A percentile compares a stretch with the other conserved stretches of the same genome.
Conservation (phyloP, 2,797 vertebrate species). For the Halcyon leucocephala region DNA sequence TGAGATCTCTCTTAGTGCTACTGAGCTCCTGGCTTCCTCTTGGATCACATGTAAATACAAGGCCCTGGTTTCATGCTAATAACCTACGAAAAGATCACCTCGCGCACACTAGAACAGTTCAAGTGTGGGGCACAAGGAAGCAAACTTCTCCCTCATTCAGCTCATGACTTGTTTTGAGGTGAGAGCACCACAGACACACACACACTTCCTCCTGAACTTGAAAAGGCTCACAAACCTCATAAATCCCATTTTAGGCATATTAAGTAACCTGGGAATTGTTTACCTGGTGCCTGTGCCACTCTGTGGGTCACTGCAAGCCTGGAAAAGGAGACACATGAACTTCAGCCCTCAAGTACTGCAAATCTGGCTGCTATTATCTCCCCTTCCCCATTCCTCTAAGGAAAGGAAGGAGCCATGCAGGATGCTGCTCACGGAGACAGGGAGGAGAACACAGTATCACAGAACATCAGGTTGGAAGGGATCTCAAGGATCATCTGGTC, state of each 20-base stretch:
- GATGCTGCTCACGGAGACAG: neutral
- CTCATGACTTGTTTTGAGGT: neutral
- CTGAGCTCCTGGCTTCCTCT: neutral
- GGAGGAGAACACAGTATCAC: neutral
- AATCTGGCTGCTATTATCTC: neutral
- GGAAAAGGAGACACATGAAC: neutral
- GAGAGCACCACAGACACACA: neutral
- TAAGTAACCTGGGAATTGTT: neutral
- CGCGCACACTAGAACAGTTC: accelerated
- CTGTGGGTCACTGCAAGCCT: neutral
- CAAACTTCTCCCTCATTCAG: neutral
- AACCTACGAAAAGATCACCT: neutral
- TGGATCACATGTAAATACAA: neutral
- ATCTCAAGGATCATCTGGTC: neutral
- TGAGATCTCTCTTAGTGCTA: neutral
- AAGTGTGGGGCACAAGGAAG: neutral
- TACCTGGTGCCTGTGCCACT: neutral
- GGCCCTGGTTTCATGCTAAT: neutral
- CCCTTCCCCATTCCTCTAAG: neutral
- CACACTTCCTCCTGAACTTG: neutral
- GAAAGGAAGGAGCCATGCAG: neutral
- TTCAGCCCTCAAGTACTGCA: neutral
- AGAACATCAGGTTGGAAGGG: neutral
- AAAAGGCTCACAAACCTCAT: neutral
- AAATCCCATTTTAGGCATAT: neutral